Evolutionary conservation across 2,888 invertebrate species (phyloP), one percentile per base, ranked within the genome.

Genomic region (Sarcophaga carnaria): DNA sequence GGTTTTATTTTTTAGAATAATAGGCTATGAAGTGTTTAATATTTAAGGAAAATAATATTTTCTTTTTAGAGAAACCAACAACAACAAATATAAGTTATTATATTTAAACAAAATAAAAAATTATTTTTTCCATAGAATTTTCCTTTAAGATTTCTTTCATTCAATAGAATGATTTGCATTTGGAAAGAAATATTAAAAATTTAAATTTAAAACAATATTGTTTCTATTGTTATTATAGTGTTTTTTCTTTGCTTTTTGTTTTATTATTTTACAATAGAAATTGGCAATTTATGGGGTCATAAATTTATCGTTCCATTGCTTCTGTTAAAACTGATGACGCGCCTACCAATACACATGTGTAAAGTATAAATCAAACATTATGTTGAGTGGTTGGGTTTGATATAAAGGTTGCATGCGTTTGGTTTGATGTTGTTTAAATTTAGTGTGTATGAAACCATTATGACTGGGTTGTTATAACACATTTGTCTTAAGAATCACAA

Each of bases 11-110:
- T 49, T 12, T 3, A 49, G 49, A 49, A 14, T 70, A 54, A 70
- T 70, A 54, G 25, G 8, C 22, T 14, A 49, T 70, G 17, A 6
- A 59, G 54, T 71, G 54, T 59, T 49, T 22, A 59, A n/a, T 10
- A 54, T 54, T 71, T 54, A 54, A 5, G 54, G 17, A 59, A 71
- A 71, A 54, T 69, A 69, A 69, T 69, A 69, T 49, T 69, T 49
- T 69, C 6, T 17, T 59, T 59, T 59, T 59, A 62, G 1, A 62
- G n/a, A 62, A 20, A 62, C 20, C 54, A 12, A 54, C 54, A 54
- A 54, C 5, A 14, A 54, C 12, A 54, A 54, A 54, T 54, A 14
- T 54, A 54, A 54, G 54, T 54, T 54, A 12, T 54, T 12, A 54
- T 54, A 54, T 14, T 54, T 54, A 54, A 17, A 54, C 54, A 54